phyloP scores from a whole-genome alignment of 2,113 vertebrate genomes.

The Labrus mixtus region DNA sequence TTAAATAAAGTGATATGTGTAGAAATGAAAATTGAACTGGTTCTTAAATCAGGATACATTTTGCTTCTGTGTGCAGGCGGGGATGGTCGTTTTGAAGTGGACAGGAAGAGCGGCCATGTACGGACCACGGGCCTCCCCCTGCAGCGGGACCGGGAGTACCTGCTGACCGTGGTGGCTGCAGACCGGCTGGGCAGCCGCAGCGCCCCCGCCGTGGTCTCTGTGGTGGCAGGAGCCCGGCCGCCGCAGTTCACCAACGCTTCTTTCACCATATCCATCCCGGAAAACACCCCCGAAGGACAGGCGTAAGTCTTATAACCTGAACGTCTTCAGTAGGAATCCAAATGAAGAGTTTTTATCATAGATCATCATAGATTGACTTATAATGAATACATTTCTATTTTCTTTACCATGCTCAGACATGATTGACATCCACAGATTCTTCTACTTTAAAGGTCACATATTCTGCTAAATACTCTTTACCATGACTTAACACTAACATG shows the following conservation, averaged over 20 bases:
- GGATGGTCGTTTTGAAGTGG: conserved; percentile 89
- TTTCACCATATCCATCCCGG: conserved; percentile 84
- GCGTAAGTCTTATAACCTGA: conserved; percentile 78
- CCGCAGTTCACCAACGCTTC: conserved; percentile 89
- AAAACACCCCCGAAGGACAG: conserved; percentile 83
- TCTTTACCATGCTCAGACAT: too few species aligned
- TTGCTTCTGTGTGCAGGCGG: conserved; percentile 80
- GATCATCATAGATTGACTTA: too few species aligned
- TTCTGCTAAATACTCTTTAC: too few species aligned
- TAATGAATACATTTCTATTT: too few species aligned
- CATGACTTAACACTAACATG: too few species aligned
- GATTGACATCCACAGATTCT: too few species aligned
- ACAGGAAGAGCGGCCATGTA: conserved; percentile 88
- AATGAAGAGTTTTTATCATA: too few species aligned
- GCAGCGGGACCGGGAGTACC: conserved; percentile 86
- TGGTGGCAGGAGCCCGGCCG: conserved; percentile 85
- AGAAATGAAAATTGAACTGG: too few species aligned
- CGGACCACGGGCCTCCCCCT: conserved; percentile 88
- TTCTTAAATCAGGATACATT: neutral
- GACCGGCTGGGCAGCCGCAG: conserved; percentile 88
- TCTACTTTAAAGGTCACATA: too few species aligned
- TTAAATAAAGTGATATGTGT: too few species aligned
- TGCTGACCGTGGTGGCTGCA: conserved; percentile 86
- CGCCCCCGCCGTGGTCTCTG: conserved; percentile 82
- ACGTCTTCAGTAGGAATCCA: too few species aligned